phyloP scores from a whole-genome alignment of 1,140 invertebrate species.

The Maconellicoccus hirsutus region DNA sequence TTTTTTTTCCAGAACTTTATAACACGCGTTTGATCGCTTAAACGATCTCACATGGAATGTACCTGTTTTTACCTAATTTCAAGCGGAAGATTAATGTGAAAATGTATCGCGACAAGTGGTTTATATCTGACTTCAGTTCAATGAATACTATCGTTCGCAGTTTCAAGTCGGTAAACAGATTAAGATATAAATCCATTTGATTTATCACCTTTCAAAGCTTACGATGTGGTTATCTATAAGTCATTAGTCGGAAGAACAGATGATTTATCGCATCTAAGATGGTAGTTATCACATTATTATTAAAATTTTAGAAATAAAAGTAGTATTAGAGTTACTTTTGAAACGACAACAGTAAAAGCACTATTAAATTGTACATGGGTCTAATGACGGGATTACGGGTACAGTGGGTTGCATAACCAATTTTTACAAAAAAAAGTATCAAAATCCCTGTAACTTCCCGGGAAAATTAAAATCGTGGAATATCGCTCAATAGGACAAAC shows the following conservation, averaged over 20 bases:
- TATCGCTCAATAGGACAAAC: no score
- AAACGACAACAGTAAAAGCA: no score
- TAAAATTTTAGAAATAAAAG: background rate
- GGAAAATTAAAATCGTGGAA: no score
- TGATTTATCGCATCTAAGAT: background rate
- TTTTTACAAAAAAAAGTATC: no score
- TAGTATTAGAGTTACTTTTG: no score
- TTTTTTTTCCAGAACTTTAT: background rate
- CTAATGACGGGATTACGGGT: no score
- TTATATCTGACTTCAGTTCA: conserved; percentile 1
- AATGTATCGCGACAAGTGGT: conserved; percentile 3
- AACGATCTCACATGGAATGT: background rate
- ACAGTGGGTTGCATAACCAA: no score
- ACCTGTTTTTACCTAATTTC: background rate
- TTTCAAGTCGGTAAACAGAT: background rate
- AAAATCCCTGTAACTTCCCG: no score
- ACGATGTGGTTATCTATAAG: background rate
- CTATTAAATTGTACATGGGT: no score
- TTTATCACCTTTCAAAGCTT: background rate
- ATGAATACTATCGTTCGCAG: background rate
- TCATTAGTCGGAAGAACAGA: background rate
- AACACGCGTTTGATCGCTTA: background rate
- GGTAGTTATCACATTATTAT: background rate
- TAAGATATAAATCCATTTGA: conserved; percentile 1
- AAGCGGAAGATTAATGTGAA: background rate